Conservation (phyloP, 2,888 invertebrate species). For the Trichopria drosophilae region DNA sequence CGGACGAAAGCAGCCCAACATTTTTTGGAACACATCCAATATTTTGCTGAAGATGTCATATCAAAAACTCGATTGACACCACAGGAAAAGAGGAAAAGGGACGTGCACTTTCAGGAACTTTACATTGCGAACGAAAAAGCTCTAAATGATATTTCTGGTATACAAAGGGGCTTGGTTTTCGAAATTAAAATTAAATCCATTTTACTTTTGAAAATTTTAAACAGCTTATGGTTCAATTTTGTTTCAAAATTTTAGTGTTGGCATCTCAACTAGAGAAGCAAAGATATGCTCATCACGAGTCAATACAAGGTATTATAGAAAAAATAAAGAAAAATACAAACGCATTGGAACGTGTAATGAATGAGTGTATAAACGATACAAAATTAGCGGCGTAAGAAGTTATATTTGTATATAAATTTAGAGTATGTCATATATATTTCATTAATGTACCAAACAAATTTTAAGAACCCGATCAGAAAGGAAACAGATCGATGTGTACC, state of each 20-base stretch:
- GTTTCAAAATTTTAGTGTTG: conserved; percentile 23
- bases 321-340: not conserved
- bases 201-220: too few relatives aligned
- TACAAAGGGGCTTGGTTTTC: too few relatives aligned
- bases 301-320: not conserved
- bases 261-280: conserved; percentile 23
- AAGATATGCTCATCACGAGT: conserved; percentile 16
- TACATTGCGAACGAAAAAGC: conserved; percentile 12
- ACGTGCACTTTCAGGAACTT: conserved; percentile 22
- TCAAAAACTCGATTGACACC: conserved; percentile 24
- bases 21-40: conserved; percentile 33
- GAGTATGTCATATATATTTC: not conserved
- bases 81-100: conserved; percentile 27
- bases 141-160: conserved; percentile 27
- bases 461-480: conserved; percentile 21
- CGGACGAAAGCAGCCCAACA: conserved; percentile 13
- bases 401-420: not conserved
- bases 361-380: conserved; percentile 14
- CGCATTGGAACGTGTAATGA: not conserved
- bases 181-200: conserved; percentile 6
- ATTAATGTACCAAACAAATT: not conserved
- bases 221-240: too few relatives aligned
- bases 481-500: conserved; percentile 15
- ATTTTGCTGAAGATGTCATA: conserved; percentile 32
- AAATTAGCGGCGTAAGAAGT: conserved; percentile 9